A percentile compares a stretch with the other conserved stretches of the same genome.
Evolutionary conservation across 2,888 invertebrate genomes (phyloP).

Genomic region (Tyria jacobaeae): DNA sequence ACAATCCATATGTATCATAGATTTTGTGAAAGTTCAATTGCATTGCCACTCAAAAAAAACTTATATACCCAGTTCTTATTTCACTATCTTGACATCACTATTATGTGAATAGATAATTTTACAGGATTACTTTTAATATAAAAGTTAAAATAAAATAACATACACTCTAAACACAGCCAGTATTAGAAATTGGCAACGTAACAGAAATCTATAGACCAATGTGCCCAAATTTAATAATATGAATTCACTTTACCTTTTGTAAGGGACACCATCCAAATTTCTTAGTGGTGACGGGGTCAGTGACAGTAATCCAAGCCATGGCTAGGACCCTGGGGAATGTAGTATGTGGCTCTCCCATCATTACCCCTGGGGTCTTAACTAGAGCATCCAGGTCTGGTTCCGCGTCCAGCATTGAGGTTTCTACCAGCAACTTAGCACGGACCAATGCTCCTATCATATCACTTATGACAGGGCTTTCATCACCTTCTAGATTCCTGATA

Average conservation of each 20-base stretch:
- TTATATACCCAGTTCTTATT: too few species aligned
- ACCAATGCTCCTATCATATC: constrained; percentile 67
- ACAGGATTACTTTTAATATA: too few species aligned
- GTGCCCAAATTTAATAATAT: neutral
- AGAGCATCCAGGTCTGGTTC: constrained; percentile 74
- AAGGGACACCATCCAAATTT: constrained; percentile 75
- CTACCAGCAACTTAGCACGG: constrained; percentile 67
- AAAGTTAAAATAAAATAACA: too few species aligned
- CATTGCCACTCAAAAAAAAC: too few species aligned
- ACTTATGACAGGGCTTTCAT: constrained; percentile 63
- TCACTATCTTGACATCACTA: too few species aligned
- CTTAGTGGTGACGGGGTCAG: constrained; percentile 65
- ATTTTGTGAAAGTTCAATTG: too few species aligned
- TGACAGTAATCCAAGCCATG: constrained; percentile 70
- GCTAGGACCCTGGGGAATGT: constrained; percentile 75
- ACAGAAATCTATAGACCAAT: too few species aligned
- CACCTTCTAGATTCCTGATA: constrained; percentile 75
- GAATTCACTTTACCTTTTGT: constrained; percentile 56
- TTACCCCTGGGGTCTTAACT: constrained; percentile 69
- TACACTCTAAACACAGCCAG: too few species aligned
- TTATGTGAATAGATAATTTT: too few species aligned
- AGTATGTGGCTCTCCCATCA: constrained; percentile 74
- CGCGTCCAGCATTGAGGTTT: constrained; percentile 68
- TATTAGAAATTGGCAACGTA: neutral
- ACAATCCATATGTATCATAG: too few species aligned